These are phyloP conservation scores for Junonia oenone DNA, from an alignment of 2,888 invertebrate species.

Conservation along the genomic window DNA sequence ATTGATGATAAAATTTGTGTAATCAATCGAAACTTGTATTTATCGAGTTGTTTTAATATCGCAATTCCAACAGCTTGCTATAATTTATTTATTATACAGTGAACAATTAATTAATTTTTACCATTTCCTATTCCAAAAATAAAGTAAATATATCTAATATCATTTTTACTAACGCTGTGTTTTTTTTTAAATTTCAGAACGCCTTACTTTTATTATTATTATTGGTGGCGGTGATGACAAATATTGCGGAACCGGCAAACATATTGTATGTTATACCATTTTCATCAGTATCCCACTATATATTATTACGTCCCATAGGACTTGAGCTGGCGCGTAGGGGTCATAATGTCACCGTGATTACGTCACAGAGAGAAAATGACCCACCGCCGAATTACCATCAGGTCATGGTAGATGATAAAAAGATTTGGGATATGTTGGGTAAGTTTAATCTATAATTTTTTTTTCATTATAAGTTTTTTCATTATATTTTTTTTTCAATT, in stretches of 20 bases:
- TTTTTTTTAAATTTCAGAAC: slow-evolving; percentile 18
- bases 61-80: too few relatives aligned
- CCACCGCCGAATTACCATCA: slow-evolving; percentile 59
- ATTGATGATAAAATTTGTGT: too few relatives aligned
- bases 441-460: slow-evolving; percentile 26
- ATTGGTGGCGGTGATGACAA: slow-evolving; percentile 14
- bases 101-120: too few relatives aligned
- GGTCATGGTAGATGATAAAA: slow-evolving; percentile 50
- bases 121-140: too few relatives aligned
- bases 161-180: not conserved
- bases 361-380: slow-evolving; percentile 49
- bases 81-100: too few relatives aligned
- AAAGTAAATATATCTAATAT: not conserved
- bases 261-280: slow-evolving; percentile 70
- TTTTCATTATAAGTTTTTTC: too few relatives aligned
- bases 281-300: slow-evolving; percentile 68
- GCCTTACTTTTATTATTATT: not conserved
- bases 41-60: too few relatives aligned
- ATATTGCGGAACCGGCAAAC: slow-evolving; percentile 44
- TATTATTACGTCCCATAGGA: slow-evolving; percentile 64
- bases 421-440: slow-evolving; percentile 65
- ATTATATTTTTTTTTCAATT: too few relatives aligned
- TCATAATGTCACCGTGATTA: slow-evolving; percentile 74
- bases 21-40: too few relatives aligned
- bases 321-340: slow-evolving; percentile 70